phyloP scores from a whole-genome alignment of 1,140 invertebrate genomes.

The Lasaia peninsularis region DNA sequence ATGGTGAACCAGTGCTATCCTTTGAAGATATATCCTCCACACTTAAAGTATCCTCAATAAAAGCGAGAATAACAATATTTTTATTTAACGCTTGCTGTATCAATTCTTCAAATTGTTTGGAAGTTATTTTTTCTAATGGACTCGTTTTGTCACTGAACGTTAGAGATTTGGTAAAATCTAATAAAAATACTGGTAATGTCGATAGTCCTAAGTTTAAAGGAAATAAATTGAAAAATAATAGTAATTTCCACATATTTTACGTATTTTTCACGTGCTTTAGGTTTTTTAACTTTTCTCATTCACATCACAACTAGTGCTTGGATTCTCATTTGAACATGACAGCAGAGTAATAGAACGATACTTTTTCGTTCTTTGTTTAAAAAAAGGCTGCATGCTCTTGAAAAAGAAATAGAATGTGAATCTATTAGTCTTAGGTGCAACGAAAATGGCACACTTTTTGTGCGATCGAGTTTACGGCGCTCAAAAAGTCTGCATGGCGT shows the following conservation, averaged over 20 bases:
- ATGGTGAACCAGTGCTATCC: conserved; percentile 43
- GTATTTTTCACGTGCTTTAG: no score
- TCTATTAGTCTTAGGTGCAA: no score
- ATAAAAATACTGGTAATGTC: not conserved
- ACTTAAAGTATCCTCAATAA: conserved; percentile 48
- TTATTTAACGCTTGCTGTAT: conserved; percentile 19
- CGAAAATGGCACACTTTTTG: no score
- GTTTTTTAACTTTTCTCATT: no score
- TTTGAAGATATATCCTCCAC: conserved; percentile 45
- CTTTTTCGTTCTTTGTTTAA: no score
- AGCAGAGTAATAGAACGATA: no score
- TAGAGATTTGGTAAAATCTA: not conserved
- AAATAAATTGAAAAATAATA: not conserved
- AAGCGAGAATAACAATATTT: conserved; percentile 40
- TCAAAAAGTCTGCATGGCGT: no score
- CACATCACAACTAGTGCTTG: no score
- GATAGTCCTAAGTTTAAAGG: not conserved
- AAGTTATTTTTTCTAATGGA: not conserved
- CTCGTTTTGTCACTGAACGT: not conserved
- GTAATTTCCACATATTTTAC: not conserved
- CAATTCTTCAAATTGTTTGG: not conserved
- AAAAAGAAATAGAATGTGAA: no score
- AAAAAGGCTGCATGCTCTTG: no score
- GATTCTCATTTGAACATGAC: no score
- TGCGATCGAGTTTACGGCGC: no score